phyloP scores from a whole-genome alignment of 2,113 vertebrate genomes.

The Natator depressus region DNA sequence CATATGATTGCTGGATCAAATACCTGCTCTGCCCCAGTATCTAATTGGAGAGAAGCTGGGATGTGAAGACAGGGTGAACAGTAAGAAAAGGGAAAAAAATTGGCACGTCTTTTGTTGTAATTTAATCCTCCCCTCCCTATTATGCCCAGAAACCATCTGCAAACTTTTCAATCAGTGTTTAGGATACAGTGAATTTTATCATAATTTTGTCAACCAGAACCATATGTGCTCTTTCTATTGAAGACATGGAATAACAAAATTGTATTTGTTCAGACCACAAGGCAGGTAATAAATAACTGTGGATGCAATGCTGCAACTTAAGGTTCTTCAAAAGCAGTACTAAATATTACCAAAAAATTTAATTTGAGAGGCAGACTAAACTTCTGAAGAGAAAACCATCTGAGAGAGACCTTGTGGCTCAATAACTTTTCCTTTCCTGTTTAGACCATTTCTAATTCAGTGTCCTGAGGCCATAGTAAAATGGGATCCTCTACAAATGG shows the following conservation, averaged over 20 bases:
- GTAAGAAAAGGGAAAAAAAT: conserved; percentile 71
- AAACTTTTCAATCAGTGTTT: conserved; percentile 84
- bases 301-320: conserved; percentile 65
- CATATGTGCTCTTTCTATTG: conserved; percentile 80
- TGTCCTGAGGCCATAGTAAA: conserved; percentile 55
- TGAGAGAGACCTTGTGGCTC: conserved; percentile 56
- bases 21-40: conserved; percentile 65
- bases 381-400: conserved; percentile 78
- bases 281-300: conserved; percentile 83
- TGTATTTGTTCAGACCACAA: conserved; percentile 81
- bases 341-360: conserved; percentile 75
- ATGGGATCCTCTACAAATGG: neutral
- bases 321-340: conserved; percentile 58
- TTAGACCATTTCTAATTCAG: conserved; percentile 36
- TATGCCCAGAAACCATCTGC: conserved; percentile 77
- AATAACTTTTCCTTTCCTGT: conserved; percentile 55
- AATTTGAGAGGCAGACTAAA: conserved; percentile 76
- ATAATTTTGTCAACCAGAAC: conserved; percentile 83
- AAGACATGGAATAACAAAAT: conserved; percentile 82
- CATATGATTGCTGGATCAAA: conserved; percentile 68
- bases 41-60: conserved; percentile 72
- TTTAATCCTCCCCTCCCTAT: conserved; percentile 57
- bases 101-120: conserved; percentile 81
- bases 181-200: conserved; percentile 86
- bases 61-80: conserved; percentile 71